Evolutionary conservation across 1,140 invertebrate species (phyloP).

Genomic region (Scaptomyza pallida): DNA sequence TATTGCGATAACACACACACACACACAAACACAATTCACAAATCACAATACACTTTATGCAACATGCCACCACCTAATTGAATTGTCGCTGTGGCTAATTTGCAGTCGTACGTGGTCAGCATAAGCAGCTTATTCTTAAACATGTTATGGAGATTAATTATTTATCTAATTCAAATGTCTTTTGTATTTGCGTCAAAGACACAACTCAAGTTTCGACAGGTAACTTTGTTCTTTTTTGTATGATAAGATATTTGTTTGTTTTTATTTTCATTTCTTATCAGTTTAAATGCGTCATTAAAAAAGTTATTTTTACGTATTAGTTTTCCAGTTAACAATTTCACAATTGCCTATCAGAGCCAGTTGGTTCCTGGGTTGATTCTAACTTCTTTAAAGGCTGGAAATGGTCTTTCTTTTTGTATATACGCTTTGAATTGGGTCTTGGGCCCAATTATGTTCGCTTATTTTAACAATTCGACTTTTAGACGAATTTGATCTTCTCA

Average conservation of each 20-base stretch:
- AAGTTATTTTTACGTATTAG: not conserved
- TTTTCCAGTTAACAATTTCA: not conserved
- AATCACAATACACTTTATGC: too few relatives aligned
- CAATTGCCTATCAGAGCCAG: not conserved
- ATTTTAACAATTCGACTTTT: too few relatives aligned
- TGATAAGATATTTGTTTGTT: not conserved
- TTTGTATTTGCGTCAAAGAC: not conserved
- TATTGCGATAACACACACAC: not conserved
- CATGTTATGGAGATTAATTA: constrained; percentile 14
- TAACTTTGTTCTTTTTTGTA: too few relatives aligned
- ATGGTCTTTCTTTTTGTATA: too few relatives aligned
- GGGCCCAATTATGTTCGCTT: too few relatives aligned
- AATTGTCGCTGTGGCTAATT: constrained; percentile 39
- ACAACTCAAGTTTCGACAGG: not conserved
- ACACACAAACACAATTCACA: too few relatives aligned
- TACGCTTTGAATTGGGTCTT: too few relatives aligned
- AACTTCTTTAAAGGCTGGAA: too few relatives aligned
- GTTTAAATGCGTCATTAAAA: not conserved
- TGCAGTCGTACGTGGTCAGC: constrained; percentile 12
- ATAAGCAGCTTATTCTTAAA: constrained; percentile 12
- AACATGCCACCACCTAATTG: constrained; percentile 26
- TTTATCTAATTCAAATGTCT: constrained; percentile 15
- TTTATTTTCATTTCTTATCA: not conserved
- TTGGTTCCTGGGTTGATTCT: too few relatives aligned
- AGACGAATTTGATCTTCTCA: too few relatives aligned